Evolutionary conservation across 2,888 invertebrate genomes (phyloP).

Genomic region (Dysmachus trigonus): DNA sequence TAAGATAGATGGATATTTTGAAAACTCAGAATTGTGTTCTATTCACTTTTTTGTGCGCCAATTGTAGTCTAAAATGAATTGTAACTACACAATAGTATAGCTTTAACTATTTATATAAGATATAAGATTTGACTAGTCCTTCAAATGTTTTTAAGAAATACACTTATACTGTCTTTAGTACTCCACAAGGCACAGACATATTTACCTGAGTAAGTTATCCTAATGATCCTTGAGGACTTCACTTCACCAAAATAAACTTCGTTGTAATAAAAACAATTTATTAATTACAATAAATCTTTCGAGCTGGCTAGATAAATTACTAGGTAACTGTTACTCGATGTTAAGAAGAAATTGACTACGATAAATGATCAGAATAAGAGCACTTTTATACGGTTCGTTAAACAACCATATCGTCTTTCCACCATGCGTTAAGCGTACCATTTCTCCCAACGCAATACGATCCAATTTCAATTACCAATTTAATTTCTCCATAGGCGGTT

Average conservation of each 20-base stretch:
- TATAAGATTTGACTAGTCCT: neutral
- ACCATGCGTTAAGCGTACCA: neutral
- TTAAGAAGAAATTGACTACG: neutral
- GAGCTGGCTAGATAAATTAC: neutral
- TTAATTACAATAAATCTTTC: neutral
- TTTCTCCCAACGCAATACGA: neutral
- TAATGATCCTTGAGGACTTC: neutral
- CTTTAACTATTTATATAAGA: too few species aligned
- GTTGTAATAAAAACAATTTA: neutral
- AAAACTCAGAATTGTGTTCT: too few species aligned
- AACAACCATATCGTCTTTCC: constrained; percentile 7
- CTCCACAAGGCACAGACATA: neutral
- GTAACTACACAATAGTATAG: too few species aligned
- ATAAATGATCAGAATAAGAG: neutral
- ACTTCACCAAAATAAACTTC: neutral
- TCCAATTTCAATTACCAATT: constrained; percentile 7
- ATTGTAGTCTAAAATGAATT: too few species aligned
- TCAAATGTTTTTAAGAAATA: neutral
- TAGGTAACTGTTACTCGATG: neutral
- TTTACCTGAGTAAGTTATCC: neutral
- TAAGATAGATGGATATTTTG: too few species aligned
- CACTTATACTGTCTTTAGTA: neutral
- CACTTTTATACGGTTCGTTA: constrained; percentile 8
- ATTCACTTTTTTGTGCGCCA: too few species aligned
- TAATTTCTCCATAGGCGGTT: neutral